Percentiles rank a stretch among this genome's conserved stretches.
phyloP scores from a whole-genome alignment of 1,140 invertebrate species.

The Cherax destructor region DNA sequence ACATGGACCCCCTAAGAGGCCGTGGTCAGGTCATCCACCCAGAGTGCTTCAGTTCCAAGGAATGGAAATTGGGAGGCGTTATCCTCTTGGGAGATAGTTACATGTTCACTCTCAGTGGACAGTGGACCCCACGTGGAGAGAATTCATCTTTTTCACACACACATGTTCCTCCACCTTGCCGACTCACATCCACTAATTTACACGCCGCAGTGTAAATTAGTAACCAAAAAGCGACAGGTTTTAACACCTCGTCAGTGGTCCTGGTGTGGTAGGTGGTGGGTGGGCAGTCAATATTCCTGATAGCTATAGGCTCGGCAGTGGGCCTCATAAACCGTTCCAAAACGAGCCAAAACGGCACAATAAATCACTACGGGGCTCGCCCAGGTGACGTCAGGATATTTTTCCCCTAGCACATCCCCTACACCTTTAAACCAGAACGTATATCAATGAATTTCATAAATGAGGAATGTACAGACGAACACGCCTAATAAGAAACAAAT shows the following conservation, averaged over 20 bases:
- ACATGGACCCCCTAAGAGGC: slow-evolving; percentile 19
- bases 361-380: slow-evolving; percentile 36
- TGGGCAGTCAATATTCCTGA: not conserved
- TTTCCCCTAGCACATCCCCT: not conserved
- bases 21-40: slow-evolving; percentile 28
- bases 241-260: slow-evolving; percentile 43
- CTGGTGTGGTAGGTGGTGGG: not conserved
- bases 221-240: slow-evolving; percentile 22
- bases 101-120: slow-evolving; percentile 15
- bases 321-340: slow-evolving; percentile 36
- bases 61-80: slow-evolving; percentile 41
- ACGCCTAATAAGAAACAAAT: too few species aligned
- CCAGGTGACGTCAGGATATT: slow-evolving; percentile 25
- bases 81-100: slow-evolving; percentile 33
- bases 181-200: not conserved
- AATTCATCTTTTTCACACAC: slow-evolving; percentile 13
- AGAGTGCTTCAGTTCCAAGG: slow-evolving; percentile 18
- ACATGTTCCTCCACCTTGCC: not conserved
- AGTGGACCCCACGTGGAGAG: not conserved
- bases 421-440: not conserved
- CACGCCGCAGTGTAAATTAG: not conserved
- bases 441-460: too few species aligned
- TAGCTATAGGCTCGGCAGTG: not conserved
- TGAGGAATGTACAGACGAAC: too few species aligned
- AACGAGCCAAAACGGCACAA: slow-evolving; percentile 41